Evolutionary conservation across 1,140 invertebrate genomes (phyloP).

Genomic region (Onthophagus taurus): DNA sequence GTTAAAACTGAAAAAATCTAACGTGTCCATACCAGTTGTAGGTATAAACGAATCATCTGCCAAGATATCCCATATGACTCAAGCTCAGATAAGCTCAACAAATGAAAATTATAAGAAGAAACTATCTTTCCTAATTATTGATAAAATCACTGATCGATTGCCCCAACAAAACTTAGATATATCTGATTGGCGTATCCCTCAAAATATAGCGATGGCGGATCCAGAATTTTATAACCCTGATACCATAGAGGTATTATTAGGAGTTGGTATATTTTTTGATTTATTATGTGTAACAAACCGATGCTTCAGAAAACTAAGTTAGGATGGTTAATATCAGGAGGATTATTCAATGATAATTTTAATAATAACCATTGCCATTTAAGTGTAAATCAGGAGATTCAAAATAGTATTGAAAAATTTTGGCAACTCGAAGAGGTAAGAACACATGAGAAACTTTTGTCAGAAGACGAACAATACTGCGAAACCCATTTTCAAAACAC

Average conservation of each 20-base stretch:
- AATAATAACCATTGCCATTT: no score
- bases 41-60: constrained; percentile 1
- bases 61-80: constrained; percentile 1
- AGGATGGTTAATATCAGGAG: background rate
- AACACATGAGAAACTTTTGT: background rate
- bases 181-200: background rate
- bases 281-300: constrained; percentile 1
- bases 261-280: background rate
- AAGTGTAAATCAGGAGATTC: no score
- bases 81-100: background rate
- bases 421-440: background rate
- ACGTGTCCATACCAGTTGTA: background rate
- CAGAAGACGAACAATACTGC: background rate
- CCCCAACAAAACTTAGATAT: constrained; percentile 9
- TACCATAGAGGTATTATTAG: background rate
- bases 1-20: background rate
- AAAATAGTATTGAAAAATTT: background rate
- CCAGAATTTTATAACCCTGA: background rate
- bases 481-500: background rate
- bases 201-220: background rate
- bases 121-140: background rate
- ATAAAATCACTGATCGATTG: background rate
- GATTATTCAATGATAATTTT: background rate
- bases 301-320: background rate
- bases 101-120: background rate